A percentile compares a stretch with the other conserved stretches of the same genome.
Conservation (phyloP, 2,113 vertebrate species). For the Ascaphus truei region DNA sequence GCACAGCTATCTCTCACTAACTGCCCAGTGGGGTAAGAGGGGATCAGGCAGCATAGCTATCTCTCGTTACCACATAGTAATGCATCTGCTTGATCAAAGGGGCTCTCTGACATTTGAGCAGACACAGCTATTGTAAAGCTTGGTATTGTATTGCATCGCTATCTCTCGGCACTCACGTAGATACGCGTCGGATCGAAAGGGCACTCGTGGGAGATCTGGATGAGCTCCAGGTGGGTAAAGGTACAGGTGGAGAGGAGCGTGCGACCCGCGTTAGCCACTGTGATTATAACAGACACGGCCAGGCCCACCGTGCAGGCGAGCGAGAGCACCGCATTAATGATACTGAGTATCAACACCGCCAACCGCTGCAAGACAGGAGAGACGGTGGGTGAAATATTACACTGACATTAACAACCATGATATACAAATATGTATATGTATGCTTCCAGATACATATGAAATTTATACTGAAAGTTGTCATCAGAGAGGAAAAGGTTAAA, state of each 20-base stretch:
- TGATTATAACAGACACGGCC: conserved; percentile 62
- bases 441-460: no score
- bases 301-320: conserved; percentile 69
- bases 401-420: no score
- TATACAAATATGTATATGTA: no score
- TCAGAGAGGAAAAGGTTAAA: no score
- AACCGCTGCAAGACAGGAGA: conserved; percentile 60
- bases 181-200: conserved; percentile 85
- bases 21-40: no score
- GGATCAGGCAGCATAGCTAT: no score
- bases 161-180: conserved; percentile 66
- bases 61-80: no score
- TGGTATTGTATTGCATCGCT: not conserved
- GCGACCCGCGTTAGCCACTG: conserved; percentile 63
- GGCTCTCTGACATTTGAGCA: no score
- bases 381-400: no score
- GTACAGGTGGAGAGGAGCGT: conserved; percentile 73
- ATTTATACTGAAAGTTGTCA: no score
- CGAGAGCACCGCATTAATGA: conserved; percentile 61
- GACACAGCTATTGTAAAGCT: not conserved
- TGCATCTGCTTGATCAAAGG: no score
- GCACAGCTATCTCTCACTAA: no score
- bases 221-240: conserved; percentile 43
- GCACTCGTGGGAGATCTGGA: conserved; percentile 65
- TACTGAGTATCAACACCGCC: conserved; percentile 61